Evolutionary conservation across 2,113 vertebrate genomes (phyloP).

Genomic region (Ceyx melanurus): DNA sequence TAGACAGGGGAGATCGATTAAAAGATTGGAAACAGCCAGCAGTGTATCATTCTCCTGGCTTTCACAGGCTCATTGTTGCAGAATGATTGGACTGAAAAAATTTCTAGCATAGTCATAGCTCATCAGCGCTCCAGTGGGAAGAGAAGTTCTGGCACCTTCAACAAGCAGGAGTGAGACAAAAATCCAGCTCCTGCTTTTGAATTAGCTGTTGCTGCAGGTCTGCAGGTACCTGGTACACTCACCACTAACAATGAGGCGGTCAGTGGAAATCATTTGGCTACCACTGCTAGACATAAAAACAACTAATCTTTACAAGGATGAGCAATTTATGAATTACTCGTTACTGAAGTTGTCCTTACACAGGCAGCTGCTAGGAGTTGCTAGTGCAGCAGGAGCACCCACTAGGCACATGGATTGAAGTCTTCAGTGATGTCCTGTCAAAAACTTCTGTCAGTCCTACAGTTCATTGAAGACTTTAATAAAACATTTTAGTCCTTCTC

Average conservation of each 20-base stretch:
- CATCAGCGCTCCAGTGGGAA: not conserved
- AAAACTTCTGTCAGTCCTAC: not conserved
- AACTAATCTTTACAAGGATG: not conserved
- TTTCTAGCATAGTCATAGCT: not conserved
- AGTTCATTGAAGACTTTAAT: not conserved
- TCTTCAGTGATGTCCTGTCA: not conserved
- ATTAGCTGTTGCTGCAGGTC: not conserved
- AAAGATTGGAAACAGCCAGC: not conserved
- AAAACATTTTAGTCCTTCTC: not conserved
- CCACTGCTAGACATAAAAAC: not conserved
- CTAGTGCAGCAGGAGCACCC: not conserved
- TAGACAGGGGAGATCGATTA: constrained; percentile 41
- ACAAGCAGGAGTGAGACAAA: not conserved
- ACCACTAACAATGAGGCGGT: not conserved
- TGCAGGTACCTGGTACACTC: not conserved
- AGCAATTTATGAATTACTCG: not conserved
- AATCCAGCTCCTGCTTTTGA: not conserved
- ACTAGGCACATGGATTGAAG: not conserved
- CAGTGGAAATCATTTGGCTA: not conserved
- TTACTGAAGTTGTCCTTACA: not conserved
- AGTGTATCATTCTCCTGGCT: not conserved
- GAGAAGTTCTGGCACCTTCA: not conserved
- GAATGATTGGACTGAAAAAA: not conserved
- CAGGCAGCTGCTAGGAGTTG: not conserved
- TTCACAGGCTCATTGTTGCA: not conserved